phyloP scores from a whole-genome alignment of 2,113 vertebrate species.

The Psittacula cyanocephala region DNA sequence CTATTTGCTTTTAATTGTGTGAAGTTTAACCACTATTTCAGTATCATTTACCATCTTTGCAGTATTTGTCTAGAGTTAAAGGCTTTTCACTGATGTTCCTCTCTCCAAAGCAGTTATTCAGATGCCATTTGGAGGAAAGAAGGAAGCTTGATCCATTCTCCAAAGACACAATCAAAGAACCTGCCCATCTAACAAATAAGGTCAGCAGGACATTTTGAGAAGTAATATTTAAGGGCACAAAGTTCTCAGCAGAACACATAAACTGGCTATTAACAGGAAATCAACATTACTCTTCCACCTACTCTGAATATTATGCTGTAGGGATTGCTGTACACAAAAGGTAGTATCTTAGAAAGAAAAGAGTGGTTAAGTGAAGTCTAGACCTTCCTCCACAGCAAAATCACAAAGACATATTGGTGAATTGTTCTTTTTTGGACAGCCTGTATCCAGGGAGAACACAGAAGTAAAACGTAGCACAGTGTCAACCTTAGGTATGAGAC shows the following conservation, averaged over 20 bases:
- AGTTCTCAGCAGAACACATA: neutral
- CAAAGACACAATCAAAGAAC: neutral
- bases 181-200: neutral
- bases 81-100: neutral
- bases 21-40: neutral
- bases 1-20: neutral
- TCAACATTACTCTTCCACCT: neutral
- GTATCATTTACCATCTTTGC: neutral
- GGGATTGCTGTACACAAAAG: neutral
- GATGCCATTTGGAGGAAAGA: neutral
- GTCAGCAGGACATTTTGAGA: neutral
- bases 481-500: neutral
- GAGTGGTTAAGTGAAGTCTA: accelerated
- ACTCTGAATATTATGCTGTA: neutral
- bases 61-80: neutral
- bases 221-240: neutral
- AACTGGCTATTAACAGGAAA: neutral
- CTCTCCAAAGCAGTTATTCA: neutral
- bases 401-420: accelerated
- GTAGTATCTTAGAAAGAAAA: neutral
- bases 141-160: neutral
- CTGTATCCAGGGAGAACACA: neutral
- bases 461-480: neutral
- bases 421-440: neutral
- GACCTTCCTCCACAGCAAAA: neutral